A percentile compares a stretch with the other conserved stretches of the same genome.
Conservation (phyloP, 2,888 invertebrate genomes). For the Lobophora halterata region DNA sequence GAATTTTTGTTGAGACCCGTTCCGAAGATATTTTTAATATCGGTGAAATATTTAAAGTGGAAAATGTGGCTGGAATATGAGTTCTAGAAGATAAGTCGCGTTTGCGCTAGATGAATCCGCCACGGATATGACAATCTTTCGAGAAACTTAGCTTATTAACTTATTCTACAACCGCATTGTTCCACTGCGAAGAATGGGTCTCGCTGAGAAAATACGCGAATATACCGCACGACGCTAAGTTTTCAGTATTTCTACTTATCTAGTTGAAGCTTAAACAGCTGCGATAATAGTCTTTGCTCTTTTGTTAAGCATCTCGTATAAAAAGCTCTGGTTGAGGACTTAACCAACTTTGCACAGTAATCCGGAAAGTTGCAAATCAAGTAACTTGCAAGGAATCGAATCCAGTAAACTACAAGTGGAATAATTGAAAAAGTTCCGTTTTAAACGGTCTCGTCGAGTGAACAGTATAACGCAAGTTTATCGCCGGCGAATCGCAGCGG, state of each 20-base stretch:
- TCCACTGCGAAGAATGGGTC: constrained; percentile 7
- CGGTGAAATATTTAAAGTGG: constrained; percentile 41
- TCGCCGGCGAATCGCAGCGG: constrained; percentile 42
- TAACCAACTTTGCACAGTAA: constrained; percentile 28
- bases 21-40: constrained; percentile 49
- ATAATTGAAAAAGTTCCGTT: constrained; percentile 60
- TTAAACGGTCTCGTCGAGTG: constrained; percentile 43
- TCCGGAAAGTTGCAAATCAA: constrained; percentile 49
- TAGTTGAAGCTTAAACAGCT: constrained; percentile 15
- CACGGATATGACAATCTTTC: constrained; percentile 14
- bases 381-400: constrained; percentile 49
- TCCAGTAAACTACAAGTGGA: constrained; percentile 47
- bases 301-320: constrained; percentile 24
- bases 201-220: constrained; percentile 6
- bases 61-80: constrained; percentile 31
- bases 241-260: constrained; percentile 13
- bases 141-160: constrained; percentile 16
- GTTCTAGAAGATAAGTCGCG: constrained; percentile 20
- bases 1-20: constrained; percentile 47
- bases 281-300: constrained; percentile 20
- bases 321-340: constrained; percentile 19
- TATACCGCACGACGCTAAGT: constrained; percentile 4
- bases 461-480: constrained; percentile 50
- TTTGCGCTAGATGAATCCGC: constrained; percentile 7
- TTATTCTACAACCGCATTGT: constrained; percentile 12